Conservation (phyloP, 2,797 vertebrate species). For the Clarias fuscus region DNA sequence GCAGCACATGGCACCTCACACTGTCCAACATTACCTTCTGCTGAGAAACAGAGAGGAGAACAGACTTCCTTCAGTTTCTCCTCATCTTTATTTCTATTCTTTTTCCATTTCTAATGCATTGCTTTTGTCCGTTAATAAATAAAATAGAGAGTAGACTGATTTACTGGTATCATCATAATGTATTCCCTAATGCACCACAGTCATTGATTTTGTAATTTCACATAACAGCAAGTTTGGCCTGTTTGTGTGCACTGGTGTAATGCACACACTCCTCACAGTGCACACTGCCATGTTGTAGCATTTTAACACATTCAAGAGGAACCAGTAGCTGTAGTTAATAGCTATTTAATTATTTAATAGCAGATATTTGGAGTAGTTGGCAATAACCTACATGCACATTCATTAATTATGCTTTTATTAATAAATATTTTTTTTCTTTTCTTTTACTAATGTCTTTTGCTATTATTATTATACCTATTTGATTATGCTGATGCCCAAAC, state of each 20-base stretch:
- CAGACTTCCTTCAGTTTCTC: conserved; percentile 17
- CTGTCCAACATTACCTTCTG: conserved; percentile 57
- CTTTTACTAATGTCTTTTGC: too few species aligned
- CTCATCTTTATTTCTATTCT: not conserved
- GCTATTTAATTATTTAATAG: not conserved
- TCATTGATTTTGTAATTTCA: conserved; percentile 22
- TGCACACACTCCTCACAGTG: conserved; percentile 18
- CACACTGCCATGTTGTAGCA: not conserved
- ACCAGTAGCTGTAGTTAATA: conserved; percentile 17
- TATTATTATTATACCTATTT: not conserved
- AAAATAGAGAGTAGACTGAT: not conserved
- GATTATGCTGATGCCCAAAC: too few species aligned
- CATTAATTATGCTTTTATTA: too few species aligned
- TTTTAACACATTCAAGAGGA: conserved; percentile 1
- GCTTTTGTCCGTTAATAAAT: not conserved
- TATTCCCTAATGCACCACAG: not conserved
- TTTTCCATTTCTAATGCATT: conserved; percentile 1
- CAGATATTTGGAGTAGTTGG: not conserved
- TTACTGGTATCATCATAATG: not conserved
- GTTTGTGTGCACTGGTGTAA: conserved; percentile 16
- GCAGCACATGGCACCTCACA: conserved; percentile 57
- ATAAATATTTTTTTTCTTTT: too few species aligned
- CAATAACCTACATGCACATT: not conserved
- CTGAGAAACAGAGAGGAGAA: conserved; percentile 44
- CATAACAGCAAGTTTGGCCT: conserved; percentile 2